Base-by-base conservation (phyloP, 2,113 vertebrate genomes). In the Grammomys surdaster region DNA sequence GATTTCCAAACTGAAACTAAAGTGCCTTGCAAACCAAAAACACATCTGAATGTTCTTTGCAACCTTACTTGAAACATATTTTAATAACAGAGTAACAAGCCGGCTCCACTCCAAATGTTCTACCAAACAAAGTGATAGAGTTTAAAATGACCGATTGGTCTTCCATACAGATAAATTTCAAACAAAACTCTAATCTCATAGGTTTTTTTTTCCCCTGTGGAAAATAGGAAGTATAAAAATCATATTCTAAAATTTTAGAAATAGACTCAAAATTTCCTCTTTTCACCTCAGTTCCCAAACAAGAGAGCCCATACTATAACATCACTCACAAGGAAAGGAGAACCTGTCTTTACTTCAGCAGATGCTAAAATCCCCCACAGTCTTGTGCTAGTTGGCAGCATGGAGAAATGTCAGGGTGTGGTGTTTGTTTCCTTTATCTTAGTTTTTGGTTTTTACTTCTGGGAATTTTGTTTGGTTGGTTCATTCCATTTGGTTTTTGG, bases 1-100 rank as follows among this genome's bases (percentile, higher is more conserved):
- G 63, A 78, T 96, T 97, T 96, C 96, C 97, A 98, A 97, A 96
- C n/a, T 86, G 95, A 96, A 96, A 96, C 81, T 77, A 46, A 96
- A 93, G 89, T 69, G 16, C 58, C n/a, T 94, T 46, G 26, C 31
- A 58, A 77, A 82, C 36, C 22, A 58, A 88, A 78, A 40, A 48
- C 40, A 16, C 93, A 89, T 86, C 20, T 51, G 63, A 76, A 88
- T 24, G 43, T 70, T 78, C 54, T 0, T 40, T 90, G 60, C 43
- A 65, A 86, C 22, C 85, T 92, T 54, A 85, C 89, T 81, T 54
- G 90, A 94, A 93, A 24, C 43, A 3, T 82, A 28, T 91, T 86
- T 96, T 88, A 90, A 63, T 88, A 60, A n/a, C 40, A 33, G 60
- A 31, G n/a, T 90, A 69, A 58, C 72, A 54, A 28, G 33, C 20